phyloP scores from a whole-genome alignment of 1,140 invertebrate species.

The Cotesia typhae region DNA sequence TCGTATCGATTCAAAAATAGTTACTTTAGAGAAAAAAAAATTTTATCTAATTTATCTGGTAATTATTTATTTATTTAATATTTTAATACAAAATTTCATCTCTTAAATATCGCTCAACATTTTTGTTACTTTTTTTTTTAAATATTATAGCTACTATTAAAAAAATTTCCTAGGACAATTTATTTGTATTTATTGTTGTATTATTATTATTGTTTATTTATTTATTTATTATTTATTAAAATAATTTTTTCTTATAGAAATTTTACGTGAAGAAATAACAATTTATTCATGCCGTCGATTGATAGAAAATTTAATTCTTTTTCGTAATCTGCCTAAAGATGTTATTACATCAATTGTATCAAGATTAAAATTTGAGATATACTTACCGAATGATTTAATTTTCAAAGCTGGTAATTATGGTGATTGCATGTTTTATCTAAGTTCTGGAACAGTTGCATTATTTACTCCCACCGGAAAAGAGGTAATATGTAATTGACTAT shows the following conservation, averaged over 20 bases:
- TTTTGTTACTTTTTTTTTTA: too few relatives aligned
- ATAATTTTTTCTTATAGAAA: conserved; percentile 7
- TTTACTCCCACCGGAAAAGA: conserved; percentile 70
- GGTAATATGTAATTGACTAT: conserved; percentile 45
- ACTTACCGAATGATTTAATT: conserved; percentile 61
- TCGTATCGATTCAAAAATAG: conserved; percentile 54
- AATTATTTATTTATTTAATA: background rate
- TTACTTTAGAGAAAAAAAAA: conserved; percentile 56
- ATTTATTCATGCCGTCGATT: conserved; percentile 55
- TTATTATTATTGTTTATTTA: too few relatives aligned
- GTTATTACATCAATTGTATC: conserved; percentile 49
- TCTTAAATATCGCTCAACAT: too few relatives aligned
- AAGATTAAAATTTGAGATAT: conserved; percentile 56
- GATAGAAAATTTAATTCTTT: conserved; percentile 56
- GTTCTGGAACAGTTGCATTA: conserved; percentile 68
- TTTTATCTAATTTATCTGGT: conserved; percentile 56
- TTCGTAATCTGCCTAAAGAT: conserved; percentile 51
- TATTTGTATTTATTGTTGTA: background rate
- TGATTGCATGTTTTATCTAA: conserved; percentile 71
- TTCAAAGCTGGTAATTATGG: conserved; percentile 67
- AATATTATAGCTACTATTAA: too few relatives aligned
- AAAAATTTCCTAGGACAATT: background rate
- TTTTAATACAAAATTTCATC: too few relatives aligned
- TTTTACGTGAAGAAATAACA: conserved; percentile 51
- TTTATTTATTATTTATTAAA: background rate